Evolutionary conservation across 2,888 invertebrate species (phyloP), one percentile per base, ranked within the genome.

Genomic region (Ametastegia equiseti): DNA sequence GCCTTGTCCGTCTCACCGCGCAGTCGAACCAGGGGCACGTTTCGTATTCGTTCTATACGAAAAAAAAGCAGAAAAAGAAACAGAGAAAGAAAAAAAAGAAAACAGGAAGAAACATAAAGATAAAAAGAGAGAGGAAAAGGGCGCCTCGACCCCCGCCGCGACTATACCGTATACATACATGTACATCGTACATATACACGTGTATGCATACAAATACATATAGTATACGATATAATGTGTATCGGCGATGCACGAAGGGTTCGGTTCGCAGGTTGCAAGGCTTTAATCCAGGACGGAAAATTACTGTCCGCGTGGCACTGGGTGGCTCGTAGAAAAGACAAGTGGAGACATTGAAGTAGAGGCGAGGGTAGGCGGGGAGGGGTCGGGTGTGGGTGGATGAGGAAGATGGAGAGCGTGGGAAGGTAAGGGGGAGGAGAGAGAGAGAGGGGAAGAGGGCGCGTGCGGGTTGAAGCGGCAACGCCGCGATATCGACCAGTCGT

Each of bases 401-500:
- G 67, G 67, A 60, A n/a, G 65, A 67, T 36, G 65, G 39, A 54
- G 54, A 54, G 54, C n/a, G 36, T 39, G n/a, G 63, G 15, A 30
- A 15, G 33, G n/a, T 19, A 9, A 33, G 2, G 33, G 15, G 50
- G 50, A 13, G 23, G 39, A 69, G 69, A 5, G 2, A 67, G 39
- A 36, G 42, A 33, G 15, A 9, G 27, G 30, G 30, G 0, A 42
- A 73, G 54, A 78, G 78, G 60, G 78, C 60, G 78, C 78, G 78
- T 78, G 78, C 78, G 78, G 78, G 27, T 27, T 78, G 39, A 78
- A 60, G 6, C 87, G 86, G 86, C 87, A 87, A 87, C 87, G 87
- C 82, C 87, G 87, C 87, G 84, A 85, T 87, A 87, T 87, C 87
- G 87, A 87, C 87, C 87, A 85, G 83, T 84, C 85, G 87, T 85